Base-by-base conservation (phyloP, 2,113 vertebrate species). In the Cryptomyrus ogoouensis region DNA sequence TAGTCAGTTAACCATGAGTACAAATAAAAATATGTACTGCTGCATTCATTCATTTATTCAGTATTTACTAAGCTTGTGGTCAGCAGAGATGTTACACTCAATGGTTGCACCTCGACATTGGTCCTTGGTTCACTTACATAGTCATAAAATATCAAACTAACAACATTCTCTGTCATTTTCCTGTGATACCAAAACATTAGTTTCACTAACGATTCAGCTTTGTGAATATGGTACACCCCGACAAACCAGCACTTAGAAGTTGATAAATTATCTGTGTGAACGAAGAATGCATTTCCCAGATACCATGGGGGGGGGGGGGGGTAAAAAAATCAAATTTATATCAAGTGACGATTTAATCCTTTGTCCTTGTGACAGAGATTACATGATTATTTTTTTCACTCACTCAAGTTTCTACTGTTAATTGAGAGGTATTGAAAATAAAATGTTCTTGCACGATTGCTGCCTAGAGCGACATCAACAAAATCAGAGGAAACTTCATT, bases 401-500 rank as follows among this genome's bases (percentile, higher is more conserved):
- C 44, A 84, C 19, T 84, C 44, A 44, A 47, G 44, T 42, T 84
- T 47, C 44, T 84, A 17, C 21, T 84, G 46, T 84, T 46, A 47
- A 47, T 84, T 47, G 83, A 84, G 24, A 84, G 44, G 3, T 47
- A 47, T 21, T 4, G 44, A 47, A 84, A 84, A 84, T 84, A 47
- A 47, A 84, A 84, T n/a, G 83, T 47, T 84, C 83, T 8, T 84
- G 44, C 83, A 24, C 3, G 19, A 47, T 46, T 47, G 24, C 9
- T 13, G 83, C 83, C 44, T 13, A 9, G 8, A 47, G 83, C 42
- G 2, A 27, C 83, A 46, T 84, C 44, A 84, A 84, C 83, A 84
- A 84, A 84, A 84, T 84, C 83, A 24, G 42, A 42, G 80, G 44
- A n/a, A 83, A 83, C 35, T 84, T 84, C 83, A 84, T 47, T 47